These are phyloP conservation scores for Enteromius fasciolatus DNA, from an alignment of 2,797 vertebrate species.

Conservation along the genomic window DNA sequence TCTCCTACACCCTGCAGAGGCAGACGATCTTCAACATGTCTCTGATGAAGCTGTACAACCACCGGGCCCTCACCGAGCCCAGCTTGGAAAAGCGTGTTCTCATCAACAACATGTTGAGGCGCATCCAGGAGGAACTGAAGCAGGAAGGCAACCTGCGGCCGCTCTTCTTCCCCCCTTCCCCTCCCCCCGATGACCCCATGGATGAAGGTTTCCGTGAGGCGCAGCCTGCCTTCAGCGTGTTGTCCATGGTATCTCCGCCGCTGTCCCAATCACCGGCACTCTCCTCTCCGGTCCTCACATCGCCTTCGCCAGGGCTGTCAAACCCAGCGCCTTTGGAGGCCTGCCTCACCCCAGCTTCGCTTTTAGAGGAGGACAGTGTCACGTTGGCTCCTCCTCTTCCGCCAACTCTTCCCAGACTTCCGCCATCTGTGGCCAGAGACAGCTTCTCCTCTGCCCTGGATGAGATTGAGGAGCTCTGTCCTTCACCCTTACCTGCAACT, in stretches of 20 bases:
- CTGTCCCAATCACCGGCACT: slow-evolving; percentile 73
- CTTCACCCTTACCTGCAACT: slow-evolving; percentile 72
- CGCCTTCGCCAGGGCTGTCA: slow-evolving; percentile 77
- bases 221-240: slow-evolving; percentile 83
- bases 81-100: slow-evolving; percentile 94
- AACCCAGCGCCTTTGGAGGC: slow-evolving; percentile 83
- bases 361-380: slow-evolving; percentile 91
- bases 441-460: slow-evolving; percentile 88
- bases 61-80: slow-evolving; percentile 90
- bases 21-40: slow-evolving; percentile 99
- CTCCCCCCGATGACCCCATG: slow-evolving; percentile 82
- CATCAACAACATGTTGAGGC: slow-evolving; percentile 98
- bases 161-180: slow-evolving; percentile 82
- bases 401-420: slow-evolving; percentile 69
- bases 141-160: slow-evolving; percentile 91
- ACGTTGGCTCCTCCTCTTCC: slow-evolving; percentile 66
- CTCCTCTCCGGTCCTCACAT: slow-evolving; percentile 83
- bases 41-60: slow-evolving; percentile 98
- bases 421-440: slow-evolving; percentile 77
- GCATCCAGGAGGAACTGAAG: slow-evolving; percentile 97
- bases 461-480: slow-evolving; percentile 91
- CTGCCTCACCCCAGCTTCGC: slow-evolving; percentile 94
- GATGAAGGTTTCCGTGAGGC: slow-evolving; percentile 87
- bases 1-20: slow-evolving; percentile 97
- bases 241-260: slow-evolving; percentile 71